Evolutionary conservation across 1,140 invertebrate genomes (phyloP), one percentile per base, ranked within the genome.

Genomic region (Drosophila melanica): DNA sequence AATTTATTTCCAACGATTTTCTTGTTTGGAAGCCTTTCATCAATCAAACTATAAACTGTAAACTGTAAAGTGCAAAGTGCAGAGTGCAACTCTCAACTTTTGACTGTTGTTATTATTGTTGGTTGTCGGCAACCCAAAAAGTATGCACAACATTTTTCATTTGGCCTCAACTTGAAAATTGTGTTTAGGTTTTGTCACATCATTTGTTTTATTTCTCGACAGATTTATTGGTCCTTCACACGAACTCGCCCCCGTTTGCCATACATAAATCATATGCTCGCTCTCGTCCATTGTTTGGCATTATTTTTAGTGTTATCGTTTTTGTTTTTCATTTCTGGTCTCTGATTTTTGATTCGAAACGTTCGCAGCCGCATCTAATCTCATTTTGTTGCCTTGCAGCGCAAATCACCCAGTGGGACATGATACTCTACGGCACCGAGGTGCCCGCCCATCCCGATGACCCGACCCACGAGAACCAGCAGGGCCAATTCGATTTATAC

Each of bases 391-490:
- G 39, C 35, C 54, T 91, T 91, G 18, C 92, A 90, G 94, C 93
- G 27, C 93, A 93, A 59, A 90, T 94, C 54, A 93, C 93, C 12
- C 93, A 96, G 90, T 96, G 95, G 95, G 94, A 95, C 80, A 92
- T 97, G 74, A 94, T 96, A 76, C 94, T 96, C 91, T 96, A 97
- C 90, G 96, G 96, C 23, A 97, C 96, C 10, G 93, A 95, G 65
- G 92, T 92, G 3, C 93, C 94, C n/a, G 93, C 94, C 12, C 93
- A 94, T 65, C 92, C 93, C 18, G 91, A 92, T 55, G 93, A 93
- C 50, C 90, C 82, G 14, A 89, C 90, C 20, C 72, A 81, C 45
- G 60, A 75, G 45, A 75, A 73, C 45, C 58, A 72, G 23, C 16
- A 45, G 12, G 53, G 51, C 16, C 72, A 84, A 71, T 87, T 85